Evolutionary conservation across 2,888 invertebrate species (phyloP), one percentile per base, ranked within the genome.

Genomic region (Homarus gammarus): DNA sequence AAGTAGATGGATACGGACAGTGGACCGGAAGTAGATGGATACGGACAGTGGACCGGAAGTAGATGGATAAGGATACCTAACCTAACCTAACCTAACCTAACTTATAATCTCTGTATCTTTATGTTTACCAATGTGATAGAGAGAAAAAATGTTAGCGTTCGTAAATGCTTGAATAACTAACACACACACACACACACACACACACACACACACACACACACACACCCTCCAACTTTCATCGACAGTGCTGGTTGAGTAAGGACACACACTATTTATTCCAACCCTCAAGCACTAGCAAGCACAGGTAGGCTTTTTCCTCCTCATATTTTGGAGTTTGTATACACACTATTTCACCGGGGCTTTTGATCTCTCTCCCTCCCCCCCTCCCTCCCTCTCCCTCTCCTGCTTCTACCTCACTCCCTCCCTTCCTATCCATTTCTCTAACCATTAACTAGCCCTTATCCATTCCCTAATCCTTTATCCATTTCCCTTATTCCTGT

Each of bases 171-270:
- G 64, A 10, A 64, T 64, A 18, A 27, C 12, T 44, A 64, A 70
- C 70, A 70, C 70, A 70, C 70, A 70, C 70, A 70, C 70, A 70
- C 70, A 70, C 51, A 51, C 51, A 49, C 40, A 77, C 49, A 77
- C 40, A 77, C 56, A 78, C 33, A 36, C 56, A 78, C 49, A 77
- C 40, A 40, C 49, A 77, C 49, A 40, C 49, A 77, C 44, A 77
- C 44, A 49, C 51, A 78, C 51, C 49, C 51, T 49, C 51, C 44
- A 27, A 27, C 51, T 27, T 31, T 27, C 51, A 78, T 31, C n/a
- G 27, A 78, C 51, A 78, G 27, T 49, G 27, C 44, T 49, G 49
- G 15, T 49, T 31, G 49, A 27, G 49, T 31, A 78, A n/a, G 49
- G 27, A 49, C 51, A 78, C 51, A 78, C 51, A 78, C 51, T 0